Base-by-base conservation (phyloP, 1,140 invertebrate species). In the Drosophila busckii region DNA sequence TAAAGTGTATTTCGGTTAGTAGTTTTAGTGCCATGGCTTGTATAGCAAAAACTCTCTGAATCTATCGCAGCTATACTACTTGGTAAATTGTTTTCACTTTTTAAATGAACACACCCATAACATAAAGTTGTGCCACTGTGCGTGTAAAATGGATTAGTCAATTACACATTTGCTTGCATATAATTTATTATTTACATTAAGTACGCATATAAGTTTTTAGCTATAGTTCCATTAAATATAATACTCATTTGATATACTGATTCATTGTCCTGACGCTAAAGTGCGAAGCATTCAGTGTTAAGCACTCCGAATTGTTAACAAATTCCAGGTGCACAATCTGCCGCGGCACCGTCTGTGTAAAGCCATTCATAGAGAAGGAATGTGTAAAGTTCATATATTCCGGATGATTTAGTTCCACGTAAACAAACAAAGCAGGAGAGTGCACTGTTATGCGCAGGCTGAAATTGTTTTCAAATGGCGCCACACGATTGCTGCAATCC, bases 291-390 rank as follows among this genome's bases (percentile, higher is more conserved):
- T 4, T 42, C 1, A 80, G 34, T 2, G 4, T 56, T 2, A 76
- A 5, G 35, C 80, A 80, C n/a, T 50, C 40, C 2, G 65, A 52
- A 15, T 50, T 28, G 15, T 54, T 55, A 15, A 68, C 35, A 32
- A 85, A 69, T 17, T 80, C 41, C 19, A 88, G 42, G 15, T 75
- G 52, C 0, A 88, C 44, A 6, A 42, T 70, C 59, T 73, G 78
- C 1, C 59, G 54, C 0, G 70, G 66, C 6, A 62, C 66, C 0
- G 84, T 62, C 68, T 85, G 82, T 9, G 85, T 68, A 25, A 88
- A 88, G 3, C 87, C 87, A 69, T 88, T 88, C 3, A 63, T 68
- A 0, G 87, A 87, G 35, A 88, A 86, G 15, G 35, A 55, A 45
- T 88, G 86, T 4, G 40, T 55, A 7, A 62, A 37, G 2, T 62